Evolutionary conservation across 2,888 invertebrate species (phyloP), one percentile per base, ranked within the genome.

Genomic region (Teleiodes luculella): DNA sequence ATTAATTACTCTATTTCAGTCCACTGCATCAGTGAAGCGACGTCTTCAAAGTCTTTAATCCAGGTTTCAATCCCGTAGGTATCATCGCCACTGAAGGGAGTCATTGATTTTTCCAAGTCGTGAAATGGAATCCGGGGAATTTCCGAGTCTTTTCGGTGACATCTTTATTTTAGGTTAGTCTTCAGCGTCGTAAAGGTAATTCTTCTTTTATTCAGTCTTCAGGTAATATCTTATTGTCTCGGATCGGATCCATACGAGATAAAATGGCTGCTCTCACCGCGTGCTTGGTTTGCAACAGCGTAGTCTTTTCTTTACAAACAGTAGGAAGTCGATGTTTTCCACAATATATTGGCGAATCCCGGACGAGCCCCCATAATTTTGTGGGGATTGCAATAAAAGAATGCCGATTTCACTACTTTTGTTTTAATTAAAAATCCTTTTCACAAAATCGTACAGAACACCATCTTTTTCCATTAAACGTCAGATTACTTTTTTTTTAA

Each of bases 71-170:
- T 49, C 5, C 53, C 46, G 35, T 57, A 57, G 1, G 50, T 48
- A 13, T 60, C 57, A 47, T 60, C 57, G 6, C 57, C 57, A 16
- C 20, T 57, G 14, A 60, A 60, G 2, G 47, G 3, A 10, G 39
- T 57, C 52, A 55, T 57, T 8, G 58, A 55, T 13, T 53, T 57
- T 31, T 57, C 57, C 13, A 57, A 35, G 35, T 57, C 55, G 7
- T 20, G 41, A 20, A 54, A 35, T 1, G 54, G 43, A 31, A 54
- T 36, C n/a, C n/a, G n/a, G 1, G n/a, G 20, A 14, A 24, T 16
- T 10, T n/a, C 31, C n/a, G 13, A 10, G 5, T 18, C 20, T 14
- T 39, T 57, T 57, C 4, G 54, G 50, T 20, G 47, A 31, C 56
- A 54, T 57, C 18, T 52, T 48, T n/a, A 18, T 24, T 30, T 33